Evolutionary conservation across 2,797 vertebrate genomes (phyloP), one percentile per base, ranked within the genome.

Genomic region (Spatula versicolor): DNA sequence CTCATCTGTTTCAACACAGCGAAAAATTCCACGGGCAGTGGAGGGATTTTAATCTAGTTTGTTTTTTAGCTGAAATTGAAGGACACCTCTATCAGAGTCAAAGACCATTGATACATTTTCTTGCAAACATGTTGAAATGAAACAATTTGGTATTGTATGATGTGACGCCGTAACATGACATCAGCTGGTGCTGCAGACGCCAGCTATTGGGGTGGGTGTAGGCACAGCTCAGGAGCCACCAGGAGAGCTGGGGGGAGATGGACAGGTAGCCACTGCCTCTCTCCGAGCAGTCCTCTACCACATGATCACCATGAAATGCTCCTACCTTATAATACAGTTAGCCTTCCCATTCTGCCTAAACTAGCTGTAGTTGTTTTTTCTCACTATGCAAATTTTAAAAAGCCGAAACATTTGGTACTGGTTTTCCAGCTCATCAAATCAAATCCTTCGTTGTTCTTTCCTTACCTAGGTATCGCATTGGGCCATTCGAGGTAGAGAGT

Each of bases 401-500:
- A 80, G 48, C 23, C 48, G 76, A 64, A 46, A 1, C 6, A 31
- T 68, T 71, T 76, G 6, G 20, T 48, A 10, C 13, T 41, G 4
- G 4, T 75, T 86, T 83, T 69, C 25, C 26, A 73, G 60, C 13
- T 60, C 22, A 16, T 45, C 31, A 48, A 74, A 14, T 6, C 23
- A 86, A 68, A 62, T 63, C 5, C n/a, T 52, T 4, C 21, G 3
- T 55, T 92, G 75, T 23, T 77, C 45, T 90, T 78, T 80, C 78
- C 28, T 90, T 56, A 66, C 84, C 33, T 82, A 98, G 98, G 58
- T 99, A 99, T 82, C 98, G 98, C 50, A 98, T 99, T 1, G 98
- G 98, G 17, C 98, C 98, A 0, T 98, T 98, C 75, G 98, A 99
- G 90, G 98, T 99, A 19, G 98, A 99, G 93, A 98, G 96, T 19